phyloP scores from a whole-genome alignment of 2,113 vertebrate genomes.

The Boleophthalmus pectinirostris region DNA sequence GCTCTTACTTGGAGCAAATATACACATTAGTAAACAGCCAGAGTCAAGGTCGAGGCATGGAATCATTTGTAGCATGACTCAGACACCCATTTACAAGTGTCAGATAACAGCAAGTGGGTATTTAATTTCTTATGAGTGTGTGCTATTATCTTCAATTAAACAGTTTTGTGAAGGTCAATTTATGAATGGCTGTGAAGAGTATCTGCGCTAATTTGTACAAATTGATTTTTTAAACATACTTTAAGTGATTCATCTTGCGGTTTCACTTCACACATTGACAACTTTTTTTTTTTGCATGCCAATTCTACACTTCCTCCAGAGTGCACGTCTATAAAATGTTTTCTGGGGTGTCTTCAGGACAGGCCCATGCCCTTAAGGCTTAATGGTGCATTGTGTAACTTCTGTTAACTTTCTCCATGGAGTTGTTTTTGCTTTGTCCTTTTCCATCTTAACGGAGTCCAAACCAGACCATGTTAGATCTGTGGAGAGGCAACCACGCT shows the following conservation, averaged over 20 bases:
- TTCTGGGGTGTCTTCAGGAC: too few relatives aligned
- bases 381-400: too few relatives aligned
- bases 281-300: too few relatives aligned
- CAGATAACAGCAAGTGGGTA: not conserved
- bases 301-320: too few relatives aligned
- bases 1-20: not conserved
- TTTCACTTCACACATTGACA: not conserved
- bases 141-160: not conserved
- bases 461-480: too few relatives aligned
- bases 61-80: not conserved
- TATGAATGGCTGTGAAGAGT: not conserved
- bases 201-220: not conserved
- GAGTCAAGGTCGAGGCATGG: not conserved
- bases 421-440: too few relatives aligned
- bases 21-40: not conserved
- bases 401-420: too few relatives aligned
- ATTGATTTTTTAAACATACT: not conserved
- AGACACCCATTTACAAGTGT: not conserved
- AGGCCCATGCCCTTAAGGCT: too few relatives aligned
- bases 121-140: conserved; percentile 3
- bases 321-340: too few relatives aligned
- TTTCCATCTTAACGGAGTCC: too few relatives aligned
- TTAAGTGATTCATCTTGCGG: not conserved
- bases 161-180: not conserved
- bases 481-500: too few relatives aligned